Conservation (phyloP, 2,888 invertebrate species). For the Himalopsyche anomala region DNA sequence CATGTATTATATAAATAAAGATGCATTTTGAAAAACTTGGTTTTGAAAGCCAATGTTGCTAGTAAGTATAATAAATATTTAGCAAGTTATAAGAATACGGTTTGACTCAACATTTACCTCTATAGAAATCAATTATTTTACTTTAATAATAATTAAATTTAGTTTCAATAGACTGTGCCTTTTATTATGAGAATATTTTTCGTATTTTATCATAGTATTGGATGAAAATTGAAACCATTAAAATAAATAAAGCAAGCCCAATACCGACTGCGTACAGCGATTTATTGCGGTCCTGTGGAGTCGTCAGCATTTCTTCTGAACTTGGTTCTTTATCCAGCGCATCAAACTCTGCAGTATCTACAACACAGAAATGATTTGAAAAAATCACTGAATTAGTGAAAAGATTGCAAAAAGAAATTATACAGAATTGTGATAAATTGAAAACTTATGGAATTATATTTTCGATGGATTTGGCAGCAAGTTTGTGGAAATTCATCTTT, state of each 20-base stretch:
- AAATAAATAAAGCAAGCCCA: constrained; percentile 79
- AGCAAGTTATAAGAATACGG: constrained; percentile 23
- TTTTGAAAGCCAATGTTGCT: constrained; percentile 43
- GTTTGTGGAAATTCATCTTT: too few species aligned
- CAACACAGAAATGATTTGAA: constrained; percentile 44
- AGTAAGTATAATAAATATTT: background rate
- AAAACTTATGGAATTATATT: too few species aligned
- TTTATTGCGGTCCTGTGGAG: constrained; percentile 79
- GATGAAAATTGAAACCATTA: constrained; percentile 80
- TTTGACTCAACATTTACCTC: background rate
- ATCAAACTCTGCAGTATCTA: constrained; percentile 75
- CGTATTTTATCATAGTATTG: constrained; percentile 74
- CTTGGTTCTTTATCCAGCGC: constrained; percentile 75
- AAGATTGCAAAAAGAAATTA: too few species aligned
- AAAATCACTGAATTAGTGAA: background rate
- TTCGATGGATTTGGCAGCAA: too few species aligned
- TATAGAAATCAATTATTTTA: background rate
- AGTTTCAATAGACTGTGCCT: background rate
- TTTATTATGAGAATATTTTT: constrained; percentile 28
- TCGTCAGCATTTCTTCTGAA: constrained; percentile 74
- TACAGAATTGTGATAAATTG: too few species aligned
- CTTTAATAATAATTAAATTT: background rate
- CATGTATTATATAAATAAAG: constrained; percentile 8
- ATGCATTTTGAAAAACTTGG: constrained; percentile 67
- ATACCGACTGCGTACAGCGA: constrained; percentile 80